phyloP scores from a whole-genome alignment of 2,888 invertebrate genomes.

The Stenurella melanura region DNA sequence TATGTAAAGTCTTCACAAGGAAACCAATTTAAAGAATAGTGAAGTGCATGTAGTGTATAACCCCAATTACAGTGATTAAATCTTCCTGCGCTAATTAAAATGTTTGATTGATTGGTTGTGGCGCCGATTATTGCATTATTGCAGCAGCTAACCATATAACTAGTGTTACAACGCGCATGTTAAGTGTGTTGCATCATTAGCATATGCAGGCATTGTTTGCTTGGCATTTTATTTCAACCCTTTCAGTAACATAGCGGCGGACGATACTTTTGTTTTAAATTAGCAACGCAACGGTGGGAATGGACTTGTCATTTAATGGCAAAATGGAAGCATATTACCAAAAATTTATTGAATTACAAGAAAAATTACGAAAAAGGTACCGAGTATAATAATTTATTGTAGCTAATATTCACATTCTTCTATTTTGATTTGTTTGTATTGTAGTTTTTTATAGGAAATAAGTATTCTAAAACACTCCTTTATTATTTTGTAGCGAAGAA shows the following conservation, averaged over 20 bases:
- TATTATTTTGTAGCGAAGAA: constrained; percentile 73
- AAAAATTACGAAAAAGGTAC: constrained; percentile 71
- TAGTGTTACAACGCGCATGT: constrained; percentile 24
- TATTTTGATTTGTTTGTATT: constrained; percentile 62
- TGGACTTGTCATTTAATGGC: constrained; percentile 58
- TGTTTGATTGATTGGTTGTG: constrained; percentile 28
- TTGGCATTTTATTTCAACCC: neutral
- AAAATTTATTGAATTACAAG: constrained; percentile 70
- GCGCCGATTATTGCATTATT: constrained; percentile 12
- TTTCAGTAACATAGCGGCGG: neutral
- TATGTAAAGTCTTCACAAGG: neutral
- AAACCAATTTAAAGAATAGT: constrained; percentile 8
- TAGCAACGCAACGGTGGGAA: constrained; percentile 8
- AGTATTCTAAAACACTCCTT: neutral
- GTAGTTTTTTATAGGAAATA: constrained; percentile 33
- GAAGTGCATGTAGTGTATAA: constrained; percentile 2
- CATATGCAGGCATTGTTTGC: neutral
- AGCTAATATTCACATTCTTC: constrained; percentile 2
- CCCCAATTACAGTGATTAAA: constrained; percentile 10
- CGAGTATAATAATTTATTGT: constrained; percentile 27
- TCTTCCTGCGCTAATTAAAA: constrained; percentile 26
- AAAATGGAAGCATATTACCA: constrained; percentile 70
- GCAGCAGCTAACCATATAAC: neutral
- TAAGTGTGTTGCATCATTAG: constrained; percentile 32
- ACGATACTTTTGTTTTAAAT: constrained; percentile 7